Percentiles rank a stretch among this genome's conserved stretches.
Evolutionary conservation across 2,797 vertebrate genomes (phyloP).

Genomic region (Hipposideros larvatus): DNA sequence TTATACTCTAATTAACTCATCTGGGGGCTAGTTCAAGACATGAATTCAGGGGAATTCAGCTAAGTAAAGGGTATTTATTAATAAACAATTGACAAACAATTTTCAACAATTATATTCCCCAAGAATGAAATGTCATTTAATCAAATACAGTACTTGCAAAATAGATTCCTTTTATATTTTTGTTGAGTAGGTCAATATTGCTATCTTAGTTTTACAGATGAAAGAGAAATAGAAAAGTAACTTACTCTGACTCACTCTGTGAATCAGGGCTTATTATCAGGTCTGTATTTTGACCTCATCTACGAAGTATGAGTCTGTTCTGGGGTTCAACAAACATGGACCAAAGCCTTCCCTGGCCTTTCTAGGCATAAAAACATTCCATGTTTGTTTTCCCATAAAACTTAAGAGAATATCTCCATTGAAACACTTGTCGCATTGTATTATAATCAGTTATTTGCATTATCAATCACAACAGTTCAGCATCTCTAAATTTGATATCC

Average conservation of each 20-base stretch:
- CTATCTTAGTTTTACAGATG: constrained; percentile 22
- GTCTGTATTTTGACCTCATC: background rate
- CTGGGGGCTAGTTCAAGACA: background rate
- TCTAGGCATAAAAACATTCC: background rate
- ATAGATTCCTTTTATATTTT: background rate
- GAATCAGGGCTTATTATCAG: background rate
- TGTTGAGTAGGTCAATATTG: background rate
- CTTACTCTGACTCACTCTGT: background rate
- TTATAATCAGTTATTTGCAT: background rate
- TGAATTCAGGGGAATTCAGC: background rate
- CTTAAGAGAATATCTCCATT: background rate
- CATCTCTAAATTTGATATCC: constrained; percentile 1
- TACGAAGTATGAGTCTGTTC: background rate
- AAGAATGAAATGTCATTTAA: background rate
- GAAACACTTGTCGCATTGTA: background rate
- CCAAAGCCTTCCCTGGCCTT: background rate
- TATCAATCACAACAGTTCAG: background rate
- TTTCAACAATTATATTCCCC: background rate
- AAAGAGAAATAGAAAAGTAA: constrained; percentile 24
- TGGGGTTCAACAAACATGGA: background rate
- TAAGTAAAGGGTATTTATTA: background rate
- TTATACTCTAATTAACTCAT: background rate
- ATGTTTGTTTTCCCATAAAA: background rate
- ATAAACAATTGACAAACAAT: constrained; percentile 3
- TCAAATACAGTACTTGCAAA: background rate